Percentiles rank a stretch among this genome's conserved stretches.
Conservation (phyloP, 2,113 vertebrate genomes). For the Dipodomys ordii region DNA sequence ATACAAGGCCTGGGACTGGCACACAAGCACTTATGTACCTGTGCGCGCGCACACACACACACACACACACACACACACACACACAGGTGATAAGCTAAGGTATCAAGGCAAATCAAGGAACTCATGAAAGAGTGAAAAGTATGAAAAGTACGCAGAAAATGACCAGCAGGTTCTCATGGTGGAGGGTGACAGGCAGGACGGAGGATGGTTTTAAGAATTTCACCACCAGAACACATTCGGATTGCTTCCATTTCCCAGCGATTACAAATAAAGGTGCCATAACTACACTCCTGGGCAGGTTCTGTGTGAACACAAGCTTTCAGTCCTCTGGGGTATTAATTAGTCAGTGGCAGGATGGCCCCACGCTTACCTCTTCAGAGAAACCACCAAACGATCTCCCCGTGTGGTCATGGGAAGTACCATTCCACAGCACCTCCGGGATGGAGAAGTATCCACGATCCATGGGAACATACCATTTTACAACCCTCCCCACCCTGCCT, state of each 20-base stretch:
- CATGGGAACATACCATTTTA: no score
- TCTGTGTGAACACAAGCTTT: not conserved
- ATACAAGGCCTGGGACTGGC: no score
- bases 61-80: no score
- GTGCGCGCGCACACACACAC: no score
- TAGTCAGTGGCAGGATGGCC: not conserved
- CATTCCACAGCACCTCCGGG: not conserved
- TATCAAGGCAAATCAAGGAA: not conserved
- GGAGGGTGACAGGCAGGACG: not conserved
- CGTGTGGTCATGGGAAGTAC: not conserved
- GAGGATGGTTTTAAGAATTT: not conserved
- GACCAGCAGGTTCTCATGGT: not conserved
- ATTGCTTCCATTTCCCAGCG: not conserved
- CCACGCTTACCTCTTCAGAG: not conserved
- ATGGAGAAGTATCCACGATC: not conserved
- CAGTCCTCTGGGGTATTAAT: not conserved
- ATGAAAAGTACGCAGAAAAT: fast-evolving
- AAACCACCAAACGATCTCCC: not conserved
- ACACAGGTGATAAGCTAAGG: not conserved
- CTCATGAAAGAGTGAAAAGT: not conserved
- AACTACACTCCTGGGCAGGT: not conserved
- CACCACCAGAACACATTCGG: not conserved
- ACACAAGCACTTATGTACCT: no score
- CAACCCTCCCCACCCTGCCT: no score
- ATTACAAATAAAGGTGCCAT: not conserved